Base-by-base conservation (phyloP, 1,140 invertebrate species). In the Trachymyrmex cornetzi region DNA sequence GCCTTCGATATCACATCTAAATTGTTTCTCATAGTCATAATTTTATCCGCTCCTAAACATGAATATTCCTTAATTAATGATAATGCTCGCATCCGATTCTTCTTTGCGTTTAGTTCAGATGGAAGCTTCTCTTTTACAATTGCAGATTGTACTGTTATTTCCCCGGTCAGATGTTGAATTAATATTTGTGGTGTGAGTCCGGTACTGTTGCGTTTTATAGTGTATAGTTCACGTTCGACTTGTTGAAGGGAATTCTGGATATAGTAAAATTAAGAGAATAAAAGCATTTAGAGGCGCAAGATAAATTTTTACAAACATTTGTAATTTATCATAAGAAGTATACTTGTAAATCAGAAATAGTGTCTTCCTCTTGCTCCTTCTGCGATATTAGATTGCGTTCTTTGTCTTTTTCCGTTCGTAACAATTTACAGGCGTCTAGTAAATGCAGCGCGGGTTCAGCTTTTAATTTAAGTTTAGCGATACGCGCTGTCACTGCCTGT, bases 111-210 rank as follows among this genome's bases (percentile, higher is more conserved):
- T 38, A 97, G 95, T 94, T 98, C 98, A 89, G 97, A 96, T 0
- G 98, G 98, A 27, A 98, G 92, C 92, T 98, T 97, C 92, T 98
- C 97, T 69, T 97, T 97, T 0, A 97, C 97, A 22, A 99, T 96
- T 91, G 98, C 92, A 3, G 87, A 93, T 63, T 92, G 91, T 0
- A 96, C 96, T 90, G 97, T 97, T 11, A 97, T 96, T 95, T 98
- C 98, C 93, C 98, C 98, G 87, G 97, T 96, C 55, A 98, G 94
- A 91, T 97, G 96, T 94, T 97, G 97, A 24, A 98, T 95, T 5
- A 96, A 94, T 57, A 96, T 94, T 85, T 94, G 93, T 1, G 94
- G 95, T 5, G 95, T 95, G 74, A 96, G 94, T 19, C 96, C 96
- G 6, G 94, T 92, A 61, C 96, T 95, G 64, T 95, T 95, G 86